These are phyloP conservation scores for Hypercompe scribonia DNA, from an alignment of 2,888 invertebrate species.

Conservation along the genomic window DNA sequence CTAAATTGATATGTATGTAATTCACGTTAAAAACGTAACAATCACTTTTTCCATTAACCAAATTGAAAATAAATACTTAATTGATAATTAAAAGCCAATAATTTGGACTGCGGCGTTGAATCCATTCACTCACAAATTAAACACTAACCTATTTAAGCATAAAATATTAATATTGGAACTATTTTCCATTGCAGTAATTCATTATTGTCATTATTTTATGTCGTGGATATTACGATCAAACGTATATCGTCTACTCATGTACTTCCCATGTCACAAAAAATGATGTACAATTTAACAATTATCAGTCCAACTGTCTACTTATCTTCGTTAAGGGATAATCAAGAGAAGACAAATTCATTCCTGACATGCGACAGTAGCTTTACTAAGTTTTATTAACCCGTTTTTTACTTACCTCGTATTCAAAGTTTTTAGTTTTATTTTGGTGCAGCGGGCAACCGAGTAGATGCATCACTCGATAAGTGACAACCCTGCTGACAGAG, in stretches of 20 bases:
- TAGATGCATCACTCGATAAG: too few species aligned
- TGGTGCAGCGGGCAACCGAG: too few species aligned
- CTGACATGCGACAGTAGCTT: background rate
- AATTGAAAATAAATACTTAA: background rate
- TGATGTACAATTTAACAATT: background rate
- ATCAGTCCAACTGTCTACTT: background rate
- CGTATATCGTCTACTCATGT: too few species aligned
- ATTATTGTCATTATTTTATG: background rate
- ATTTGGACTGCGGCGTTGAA: background rate
- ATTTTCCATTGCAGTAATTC: background rate
- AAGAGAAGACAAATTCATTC: conserved; percentile 1
- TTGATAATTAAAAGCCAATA: background rate
- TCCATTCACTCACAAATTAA: background rate
- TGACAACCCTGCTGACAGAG: too few species aligned
- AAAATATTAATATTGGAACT: background rate
- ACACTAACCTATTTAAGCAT: background rate
- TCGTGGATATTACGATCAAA: background rate
- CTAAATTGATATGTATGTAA: background rate
- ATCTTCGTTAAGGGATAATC: background rate
- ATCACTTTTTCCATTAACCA: background rate
- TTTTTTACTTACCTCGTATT: background rate
- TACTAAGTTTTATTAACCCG: background rate
- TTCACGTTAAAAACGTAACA: background rate
- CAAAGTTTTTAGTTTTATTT: background rate
- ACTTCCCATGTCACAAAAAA: background rate